A percentile compares a stretch with the other conserved stretches of the same genome.
These are phyloP conservation scores for Xyrichtys novacula DNA, from an alignment of 2,797 vertebrate species.

Conservation along the genomic window DNA sequence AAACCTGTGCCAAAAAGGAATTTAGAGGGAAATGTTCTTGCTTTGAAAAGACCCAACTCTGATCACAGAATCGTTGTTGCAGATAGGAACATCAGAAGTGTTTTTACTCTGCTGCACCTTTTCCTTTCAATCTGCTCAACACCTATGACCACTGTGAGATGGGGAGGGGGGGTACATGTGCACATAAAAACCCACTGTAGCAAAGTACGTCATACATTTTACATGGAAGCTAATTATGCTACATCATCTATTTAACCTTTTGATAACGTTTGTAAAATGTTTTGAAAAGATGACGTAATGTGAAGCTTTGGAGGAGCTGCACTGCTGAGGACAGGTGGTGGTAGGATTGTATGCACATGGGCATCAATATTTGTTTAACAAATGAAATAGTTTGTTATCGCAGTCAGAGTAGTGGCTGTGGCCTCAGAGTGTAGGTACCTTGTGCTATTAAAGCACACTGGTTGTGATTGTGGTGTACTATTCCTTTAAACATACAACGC, in stretches of 20 bases:
- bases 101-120: slow-evolving; percentile 45
- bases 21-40: slow-evolving; percentile 38
- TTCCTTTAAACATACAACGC: background rate
- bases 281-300: slow-evolving; percentile 51
- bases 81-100: slow-evolving; percentile 29
- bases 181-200: slow-evolving; percentile 31
- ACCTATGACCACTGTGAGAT: slow-evolving; percentile 71
- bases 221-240: slow-evolving; percentile 22
- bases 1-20: slow-evolving; percentile 66
- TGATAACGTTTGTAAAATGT: slow-evolving; percentile 75
- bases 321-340: slow-evolving; percentile 26
- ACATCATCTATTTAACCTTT: slow-evolving; percentile 49
- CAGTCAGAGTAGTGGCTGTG: slow-evolving; percentile 31
- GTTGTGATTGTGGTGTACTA: slow-evolving; percentile 14
- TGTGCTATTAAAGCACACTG: slow-evolving; percentile 32
- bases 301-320: slow-evolving; percentile 35
- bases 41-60: slow-evolving; percentile 50
- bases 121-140: slow-evolving; percentile 29
- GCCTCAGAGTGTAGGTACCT: slow-evolving; percentile 36
- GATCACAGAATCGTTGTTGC: slow-evolving; percentile 31
- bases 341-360: slow-evolving; percentile 22
- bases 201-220: slow-evolving; percentile 33
- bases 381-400: slow-evolving; percentile 62
- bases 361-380: slow-evolving; percentile 69
- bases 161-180: slow-evolving; percentile 16